Evolutionary conservation across 2,888 invertebrate genomes (phyloP).

Genomic region (Rhamnusium bicolor): DNA sequence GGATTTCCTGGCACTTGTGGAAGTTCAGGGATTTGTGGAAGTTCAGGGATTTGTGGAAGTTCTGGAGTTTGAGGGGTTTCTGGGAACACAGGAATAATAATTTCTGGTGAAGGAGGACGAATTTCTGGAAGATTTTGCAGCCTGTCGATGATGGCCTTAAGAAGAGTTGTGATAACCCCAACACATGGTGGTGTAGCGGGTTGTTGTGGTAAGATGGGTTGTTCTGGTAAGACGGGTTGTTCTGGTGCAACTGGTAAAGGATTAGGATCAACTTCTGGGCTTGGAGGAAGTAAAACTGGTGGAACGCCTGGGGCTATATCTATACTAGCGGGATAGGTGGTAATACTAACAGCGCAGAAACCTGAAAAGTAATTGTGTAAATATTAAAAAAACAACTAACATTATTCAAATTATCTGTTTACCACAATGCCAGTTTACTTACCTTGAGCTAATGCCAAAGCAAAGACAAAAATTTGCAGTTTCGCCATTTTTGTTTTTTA

Average conservation of each 20-base stretch:
- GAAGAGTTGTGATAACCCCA: neutral
- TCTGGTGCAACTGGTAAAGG: neutral
- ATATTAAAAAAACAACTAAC: too few species aligned
- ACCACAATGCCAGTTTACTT: slow-evolving; percentile 14
- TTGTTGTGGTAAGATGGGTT: neutral
- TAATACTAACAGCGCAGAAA: neutral
- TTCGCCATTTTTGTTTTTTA: slow-evolving; percentile 26
- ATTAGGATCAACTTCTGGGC: neutral
- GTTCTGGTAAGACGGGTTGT: neutral
- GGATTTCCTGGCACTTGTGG: too few species aligned
- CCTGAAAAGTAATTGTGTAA: too few species aligned
- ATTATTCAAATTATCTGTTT: too few species aligned
- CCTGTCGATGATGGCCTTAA: slow-evolving; percentile 12
- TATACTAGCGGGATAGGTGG: neutral
- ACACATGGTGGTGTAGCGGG: slow-evolving; percentile 14
- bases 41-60: neutral
- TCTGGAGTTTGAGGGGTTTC: neutral
- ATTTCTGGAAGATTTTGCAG: neutral
- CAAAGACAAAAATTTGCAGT: slow-evolving; percentile 34
- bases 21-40: slow-evolving; percentile 2
- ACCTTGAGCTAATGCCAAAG: slow-evolving; percentile 38
- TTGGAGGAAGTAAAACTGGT: neutral
- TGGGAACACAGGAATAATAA: neutral
- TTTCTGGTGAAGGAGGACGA: neutral
- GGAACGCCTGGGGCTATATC: neutral